Percentiles rank a stretch among this genome's conserved stretches.
Conservation (phyloP, 2,888 invertebrate species). For the Mythimna vitellina region DNA sequence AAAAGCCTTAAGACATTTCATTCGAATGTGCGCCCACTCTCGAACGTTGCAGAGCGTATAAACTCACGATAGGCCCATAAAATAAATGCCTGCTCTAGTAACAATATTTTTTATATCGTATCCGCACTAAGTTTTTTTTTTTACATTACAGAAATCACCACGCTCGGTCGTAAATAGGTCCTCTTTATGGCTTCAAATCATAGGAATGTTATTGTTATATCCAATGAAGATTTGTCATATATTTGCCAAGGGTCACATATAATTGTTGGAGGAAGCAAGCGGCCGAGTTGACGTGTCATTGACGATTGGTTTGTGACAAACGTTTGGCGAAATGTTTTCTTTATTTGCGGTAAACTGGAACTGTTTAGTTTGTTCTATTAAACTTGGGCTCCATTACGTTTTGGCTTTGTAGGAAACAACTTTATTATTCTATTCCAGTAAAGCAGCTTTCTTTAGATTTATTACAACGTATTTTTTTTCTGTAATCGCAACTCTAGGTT, state of each 20-base stretch:
- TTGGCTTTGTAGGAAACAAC: constrained; percentile 31
- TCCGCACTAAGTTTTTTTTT: constrained; percentile 61
- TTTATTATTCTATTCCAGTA: constrained; percentile 52
- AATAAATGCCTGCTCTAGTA: constrained; percentile 79
- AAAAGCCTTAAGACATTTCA: constrained; percentile 48
- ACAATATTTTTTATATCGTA: constrained; percentile 75
- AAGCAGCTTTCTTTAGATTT: constrained; percentile 47
- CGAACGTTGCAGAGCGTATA: constrained; percentile 66
- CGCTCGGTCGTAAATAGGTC: constrained; percentile 69
- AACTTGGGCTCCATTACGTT: constrained; percentile 37
- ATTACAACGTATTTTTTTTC: constrained; percentile 46
- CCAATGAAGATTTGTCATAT: constrained; percentile 64
- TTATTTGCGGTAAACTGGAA: constrained; percentile 37
- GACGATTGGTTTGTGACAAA: constrained; percentile 37
- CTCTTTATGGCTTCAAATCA: constrained; percentile 70
- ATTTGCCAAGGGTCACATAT: constrained; percentile 63
- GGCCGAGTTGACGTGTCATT: constrained; percentile 49
- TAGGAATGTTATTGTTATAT: constrained; percentile 72
- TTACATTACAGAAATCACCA: constrained; percentile 70
- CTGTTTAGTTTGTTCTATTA: constrained; percentile 52
- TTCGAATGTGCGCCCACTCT: constrained; percentile 51
- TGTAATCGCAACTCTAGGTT: constrained; percentile 25
- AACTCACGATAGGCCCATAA: constrained; percentile 76
- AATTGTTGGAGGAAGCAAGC: constrained; percentile 47
- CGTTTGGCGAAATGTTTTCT: constrained; percentile 41